Conservation (phyloP, 2,888 invertebrate genomes). For the Dolichomitus sp. region DNA sequence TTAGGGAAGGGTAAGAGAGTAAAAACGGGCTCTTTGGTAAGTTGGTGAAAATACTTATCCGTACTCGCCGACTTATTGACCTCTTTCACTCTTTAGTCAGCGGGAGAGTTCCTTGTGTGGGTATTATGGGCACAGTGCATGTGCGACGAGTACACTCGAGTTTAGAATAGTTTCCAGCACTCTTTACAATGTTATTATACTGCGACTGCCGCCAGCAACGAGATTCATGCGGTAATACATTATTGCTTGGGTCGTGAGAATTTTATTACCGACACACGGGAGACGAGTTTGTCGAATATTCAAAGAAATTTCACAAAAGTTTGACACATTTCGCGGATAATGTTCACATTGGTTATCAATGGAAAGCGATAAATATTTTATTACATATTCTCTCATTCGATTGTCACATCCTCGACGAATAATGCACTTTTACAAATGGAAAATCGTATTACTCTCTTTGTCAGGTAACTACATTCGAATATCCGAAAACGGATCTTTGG, state of each 20-base stretch:
- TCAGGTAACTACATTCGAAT: constrained; percentile 62
- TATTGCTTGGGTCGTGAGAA: constrained; percentile 48
- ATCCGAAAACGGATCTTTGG: constrained; percentile 48
- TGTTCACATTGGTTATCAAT: constrained; percentile 1
- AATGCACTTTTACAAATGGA: constrained; percentile 1
- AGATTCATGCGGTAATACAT: constrained; percentile 47
- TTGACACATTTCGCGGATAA: constrained; percentile 1
- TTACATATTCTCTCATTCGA: not conserved
- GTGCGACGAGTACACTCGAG: constrained; percentile 43
- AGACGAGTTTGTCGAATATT: constrained; percentile 30
- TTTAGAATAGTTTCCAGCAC: constrained; percentile 54
- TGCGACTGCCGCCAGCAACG: not conserved
- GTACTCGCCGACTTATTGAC: constrained; percentile 63
- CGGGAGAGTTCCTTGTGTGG: constrained; percentile 20
- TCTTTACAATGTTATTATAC: constrained; percentile 50
- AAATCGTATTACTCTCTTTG: constrained; percentile 43
- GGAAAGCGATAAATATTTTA: constrained; percentile 31
- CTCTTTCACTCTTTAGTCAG: constrained; percentile 53
- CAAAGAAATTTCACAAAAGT: constrained; percentile 45
- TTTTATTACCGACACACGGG: constrained; percentile 38
- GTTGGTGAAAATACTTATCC: constrained; percentile 64
- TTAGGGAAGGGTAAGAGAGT: constrained; percentile 21
- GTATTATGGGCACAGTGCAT: constrained; percentile 5
- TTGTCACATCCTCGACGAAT: not conserved
- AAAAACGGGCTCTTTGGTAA: constrained; percentile 58